Base-by-base conservation (phyloP, 92 coral and sea anemone species). In the Parazoanthus atlanticus region DNA sequence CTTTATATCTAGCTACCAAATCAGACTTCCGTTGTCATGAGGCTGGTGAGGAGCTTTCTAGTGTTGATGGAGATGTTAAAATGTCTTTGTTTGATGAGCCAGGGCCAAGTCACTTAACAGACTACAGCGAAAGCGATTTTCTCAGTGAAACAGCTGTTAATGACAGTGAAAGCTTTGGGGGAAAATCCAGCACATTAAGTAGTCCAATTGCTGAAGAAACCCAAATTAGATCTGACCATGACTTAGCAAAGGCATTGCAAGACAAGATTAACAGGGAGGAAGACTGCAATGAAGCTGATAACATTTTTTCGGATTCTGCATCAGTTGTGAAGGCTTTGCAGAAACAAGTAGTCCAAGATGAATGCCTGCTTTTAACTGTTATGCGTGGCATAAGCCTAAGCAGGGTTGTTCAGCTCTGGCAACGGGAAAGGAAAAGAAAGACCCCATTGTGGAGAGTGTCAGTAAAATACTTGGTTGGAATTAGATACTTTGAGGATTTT, bases 231-330 rank as follows among this genome's bases (percentile, higher is more conserved):
- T 81, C 85, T 81, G 85, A 81, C 74, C 66, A 61, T 61, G 85
- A 81, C 73, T 81, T 61, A 19, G 85, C 74, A 61, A 64, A 1
- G 85, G 85, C 54, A 56, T 61, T 81, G 74, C 85, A 81, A 81
- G 85, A 58, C 85, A 81, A 81, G 52, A 81, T 52, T 81, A n/a
- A 81, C 85, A 81, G 32, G 85, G 85, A 81, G 7, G 83, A 79
- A 58, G 74, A 64, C 85, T 54, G 52, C 52, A 81, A 30, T 81
- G 85, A 81, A 81, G 74, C 49, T 47, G 74, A 61, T 58, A 11
- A 31, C 67, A 79, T 79, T 47, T 47, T 79, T 0, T 79, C 69
- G 17, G 70, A 79, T 47, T 29, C 70, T 79, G 84, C 71, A 79
- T 29, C 71, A 54, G 84, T 79, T 52, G 84, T 79, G 0, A 79